These are phyloP conservation scores for Ciona savignyi DNA, from an alignment of 23 tunicate genomes.

Conservation along the genomic window DNA sequence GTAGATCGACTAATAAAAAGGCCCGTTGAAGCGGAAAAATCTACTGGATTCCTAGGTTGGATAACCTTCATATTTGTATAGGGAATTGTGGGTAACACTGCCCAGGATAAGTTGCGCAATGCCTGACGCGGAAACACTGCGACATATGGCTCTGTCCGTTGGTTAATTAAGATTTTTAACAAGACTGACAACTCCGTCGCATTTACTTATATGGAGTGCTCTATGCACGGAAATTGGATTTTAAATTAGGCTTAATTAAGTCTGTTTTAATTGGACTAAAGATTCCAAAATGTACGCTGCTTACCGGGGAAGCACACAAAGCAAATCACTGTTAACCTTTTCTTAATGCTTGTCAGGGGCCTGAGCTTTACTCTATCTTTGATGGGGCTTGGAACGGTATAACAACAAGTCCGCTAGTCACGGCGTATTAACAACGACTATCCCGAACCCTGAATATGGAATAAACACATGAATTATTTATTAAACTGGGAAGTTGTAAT, in stretches of 20 bases:
- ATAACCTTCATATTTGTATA: too few relatives aligned
- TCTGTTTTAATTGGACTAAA: too few relatives aligned
- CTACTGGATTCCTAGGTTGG: too few relatives aligned
- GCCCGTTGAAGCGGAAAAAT: too few relatives aligned
- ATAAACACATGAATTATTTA: neutral
- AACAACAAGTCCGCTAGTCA: neutral
- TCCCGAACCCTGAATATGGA: neutral
- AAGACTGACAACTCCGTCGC: neutral
- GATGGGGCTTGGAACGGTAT: too few relatives aligned
- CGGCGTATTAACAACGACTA: neutral
- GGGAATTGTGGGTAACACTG: neutral
- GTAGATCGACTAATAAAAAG: too few relatives aligned
- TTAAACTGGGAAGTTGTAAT: neutral
- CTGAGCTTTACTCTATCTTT: too few relatives aligned
- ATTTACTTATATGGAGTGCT: neutral
- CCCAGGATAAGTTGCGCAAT: neutral
- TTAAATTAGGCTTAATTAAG: neutral
- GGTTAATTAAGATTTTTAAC: neutral
- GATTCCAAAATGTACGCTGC: too few relatives aligned
- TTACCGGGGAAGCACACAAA: too few relatives aligned
- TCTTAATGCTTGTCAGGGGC: too few relatives aligned
- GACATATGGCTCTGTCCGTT: neutral
- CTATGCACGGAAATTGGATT: neutral
- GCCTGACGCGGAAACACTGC: conserved; percentile 1
- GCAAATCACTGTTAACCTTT: too few relatives aligned